Evolutionary conservation across 2,797 vertebrate species (phyloP), one percentile per base, ranked within the genome.

Genomic region (Dendrocincla fuliginosa): DNA sequence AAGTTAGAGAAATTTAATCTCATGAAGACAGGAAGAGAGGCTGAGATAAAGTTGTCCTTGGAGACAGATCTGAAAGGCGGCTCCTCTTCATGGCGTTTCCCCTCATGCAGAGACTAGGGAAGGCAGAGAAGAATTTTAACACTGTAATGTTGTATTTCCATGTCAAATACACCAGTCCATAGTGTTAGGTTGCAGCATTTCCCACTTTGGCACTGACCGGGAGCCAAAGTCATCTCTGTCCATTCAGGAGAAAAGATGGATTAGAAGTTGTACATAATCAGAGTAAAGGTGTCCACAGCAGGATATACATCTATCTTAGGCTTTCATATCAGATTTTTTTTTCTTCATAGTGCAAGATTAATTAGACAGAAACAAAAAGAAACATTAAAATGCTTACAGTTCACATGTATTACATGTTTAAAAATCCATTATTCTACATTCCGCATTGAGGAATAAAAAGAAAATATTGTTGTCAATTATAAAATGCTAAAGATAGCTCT

Each of bases 401-500:
- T 96, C 93, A 90, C 76, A 79, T 30, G 9, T 83, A 81, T 92
- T 86, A 76, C 90, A 50, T 93, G 79, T 68, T 97, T 94, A 90
- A 67, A 88, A 95, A 65, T 96, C 92, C 95, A 97, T 97, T 97
- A 94, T 97, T 95, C 92, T 91, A 42, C 91, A 91, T 94, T 94
- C 74, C 6, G 4, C 71, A 83, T 93, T 84, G 95, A 90, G 75
- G 77, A 70, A 82, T 92, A 88, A 94, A 94, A 97, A 97, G 91
- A 96, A 96, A 96, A 97, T 89, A 84, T 96, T 95, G 87, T 96
- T 96, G 97, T 97, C 96, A 96, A 94, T 98, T 97, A 97, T 84
- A 91, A 97, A 96, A 95, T 97, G 94, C 97, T 98, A 98, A 98
- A 98, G 97, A 98, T 98, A 98, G 97, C 92, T 95, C 95, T 89